Evolutionary conservation across 2,797 vertebrate species (phyloP).

Genomic region (Muscicapa comitata): DNA sequence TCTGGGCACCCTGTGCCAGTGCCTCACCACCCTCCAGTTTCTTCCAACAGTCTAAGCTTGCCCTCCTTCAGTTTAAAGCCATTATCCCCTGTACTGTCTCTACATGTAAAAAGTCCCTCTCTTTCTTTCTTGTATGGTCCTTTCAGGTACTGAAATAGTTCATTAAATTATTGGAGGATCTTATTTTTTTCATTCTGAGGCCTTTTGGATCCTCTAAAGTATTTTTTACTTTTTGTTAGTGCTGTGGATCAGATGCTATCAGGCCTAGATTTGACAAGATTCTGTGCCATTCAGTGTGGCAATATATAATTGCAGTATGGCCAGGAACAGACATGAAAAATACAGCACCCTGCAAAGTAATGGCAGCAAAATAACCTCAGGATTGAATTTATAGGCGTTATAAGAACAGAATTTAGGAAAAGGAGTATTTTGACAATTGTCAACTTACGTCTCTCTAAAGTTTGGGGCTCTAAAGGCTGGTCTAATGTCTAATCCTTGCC

Average conservation of each 20-base stretch:
- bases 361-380: background rate
- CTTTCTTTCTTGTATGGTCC: background rate
- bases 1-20: background rate
- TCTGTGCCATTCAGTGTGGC: background rate
- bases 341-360: background rate
- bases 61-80: background rate
- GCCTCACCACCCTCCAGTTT: background rate
- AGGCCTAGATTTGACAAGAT: background rate
- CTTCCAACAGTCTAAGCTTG: background rate
- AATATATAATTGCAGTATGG: background rate
- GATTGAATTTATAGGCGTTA: background rate
- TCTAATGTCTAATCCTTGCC: background rate
- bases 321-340: background rate
- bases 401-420: background rate
- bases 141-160: background rate
- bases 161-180: background rate
- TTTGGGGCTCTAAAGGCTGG: background rate
- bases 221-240: background rate
- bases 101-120: accelerated
- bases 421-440: background rate
- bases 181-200: background rate
- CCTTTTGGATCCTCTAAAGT: background rate
- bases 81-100: background rate
- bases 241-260: background rate
- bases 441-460: background rate